Evolutionary conservation across 2,113 vertebrate species (phyloP).

Genomic region (Nesoenas mayeri): DNA sequence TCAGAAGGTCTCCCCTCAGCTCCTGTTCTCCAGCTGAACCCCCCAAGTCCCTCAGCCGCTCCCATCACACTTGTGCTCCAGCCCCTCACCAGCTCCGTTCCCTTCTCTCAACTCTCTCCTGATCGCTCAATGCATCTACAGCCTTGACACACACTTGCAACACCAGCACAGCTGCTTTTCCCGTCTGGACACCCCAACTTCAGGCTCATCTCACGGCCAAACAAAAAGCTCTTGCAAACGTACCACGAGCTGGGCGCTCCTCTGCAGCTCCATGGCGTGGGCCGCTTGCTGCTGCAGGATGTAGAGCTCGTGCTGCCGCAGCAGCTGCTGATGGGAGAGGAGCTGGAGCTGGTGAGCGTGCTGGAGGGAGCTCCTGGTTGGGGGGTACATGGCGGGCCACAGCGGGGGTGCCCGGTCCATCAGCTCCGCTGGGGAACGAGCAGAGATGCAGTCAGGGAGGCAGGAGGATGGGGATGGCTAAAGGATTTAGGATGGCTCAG

Average conservation of each 20-base stretch:
- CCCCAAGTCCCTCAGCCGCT: no score
- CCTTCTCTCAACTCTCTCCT: no score
- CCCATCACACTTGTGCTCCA: no score
- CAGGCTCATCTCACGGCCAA: not conserved
- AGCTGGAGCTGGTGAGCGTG: slow-evolving; percentile 97
- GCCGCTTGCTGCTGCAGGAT: slow-evolving; percentile 97
- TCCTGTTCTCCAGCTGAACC: no score
- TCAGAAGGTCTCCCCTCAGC: no score
- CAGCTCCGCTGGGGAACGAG: slow-evolving; percentile 80
- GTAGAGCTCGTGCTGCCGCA: slow-evolving; percentile 93
- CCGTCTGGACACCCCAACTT: not conserved
- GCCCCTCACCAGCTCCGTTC: no score
- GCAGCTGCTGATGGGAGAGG: slow-evolving; percentile 95
- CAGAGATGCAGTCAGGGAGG: not conserved
- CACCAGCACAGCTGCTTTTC: not conserved
- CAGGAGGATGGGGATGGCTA: not conserved
- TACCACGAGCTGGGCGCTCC: slow-evolving; percentile 89
- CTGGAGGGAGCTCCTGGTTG: slow-evolving; percentile 87
- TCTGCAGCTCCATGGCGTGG: slow-evolving; percentile 94
- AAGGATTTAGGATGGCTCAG: not conserved
- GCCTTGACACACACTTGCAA: not conserved
- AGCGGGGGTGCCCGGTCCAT: slow-evolving; percentile 89
- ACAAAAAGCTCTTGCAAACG: not conserved
- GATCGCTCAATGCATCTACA: not conserved
- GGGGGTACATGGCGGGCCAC: slow-evolving; percentile 90